Evolutionary conservation across 1,140 invertebrate genomes (phyloP), one percentile per base, ranked within the genome.

Genomic region (Prorops nasuta): DNA sequence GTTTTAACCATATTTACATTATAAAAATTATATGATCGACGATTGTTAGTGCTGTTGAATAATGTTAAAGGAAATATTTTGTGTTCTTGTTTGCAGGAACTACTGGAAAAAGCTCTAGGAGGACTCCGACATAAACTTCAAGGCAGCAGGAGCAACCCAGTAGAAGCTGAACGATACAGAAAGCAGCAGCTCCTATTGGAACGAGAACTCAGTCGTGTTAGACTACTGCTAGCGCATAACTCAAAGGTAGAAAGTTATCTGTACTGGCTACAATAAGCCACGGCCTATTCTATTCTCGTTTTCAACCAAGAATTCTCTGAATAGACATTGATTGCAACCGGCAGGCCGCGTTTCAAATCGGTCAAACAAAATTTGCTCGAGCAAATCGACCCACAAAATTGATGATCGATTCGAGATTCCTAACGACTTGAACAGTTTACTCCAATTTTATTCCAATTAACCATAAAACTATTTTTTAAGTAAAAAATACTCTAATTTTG

Each of bases 161-260:
- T 80, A 48, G 85, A 89, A 58, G 73, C 85, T 21, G 86, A 89
- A 58, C 79, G 81, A 42, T 84, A 89, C 58, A 80, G 83, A 57
- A 83, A 86, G 57, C 87, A 90, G 60, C 87, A 90, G 66, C 72
- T 82, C 41, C 79, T 86, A 15, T 74, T 94, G 28, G 91, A 95
- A 71, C 85, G 85, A 52, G 92, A 95, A 70, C 74, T 95, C 37
- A 88, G 87, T 49, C 78, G 89, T 44, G 90, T 94, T 28, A 85
- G 91, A 63, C 83, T 88, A 37, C 84, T 93, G 71, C 76, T 96
- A 52, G 91, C 91, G 52, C 86, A 91, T 72, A 92, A 93, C 79
- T 93, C 92, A 60, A 93, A 92, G 85, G 89, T 92, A 84, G 3
- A 49, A 43, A 38, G 14, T 42, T 31, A n/a, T n/a, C n/a, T n/a